phyloP scores from a whole-genome alignment of 1,140 invertebrate species.

The Drosophila melanica region DNA sequence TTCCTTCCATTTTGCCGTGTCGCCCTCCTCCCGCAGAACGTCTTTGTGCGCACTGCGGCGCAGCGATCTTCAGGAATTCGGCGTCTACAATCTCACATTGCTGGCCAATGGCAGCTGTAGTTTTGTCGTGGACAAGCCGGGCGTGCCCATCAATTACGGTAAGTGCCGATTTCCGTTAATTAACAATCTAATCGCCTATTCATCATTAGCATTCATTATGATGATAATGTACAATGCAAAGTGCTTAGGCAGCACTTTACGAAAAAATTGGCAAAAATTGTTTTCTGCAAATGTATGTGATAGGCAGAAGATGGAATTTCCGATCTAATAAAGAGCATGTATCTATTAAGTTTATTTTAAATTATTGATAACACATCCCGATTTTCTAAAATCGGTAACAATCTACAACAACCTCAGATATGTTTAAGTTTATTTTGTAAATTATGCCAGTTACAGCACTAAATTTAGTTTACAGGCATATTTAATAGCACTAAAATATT shows the following conservation, averaged over 20 bases:
- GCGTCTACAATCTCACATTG: constrained; percentile 88
- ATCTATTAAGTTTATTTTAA: no score
- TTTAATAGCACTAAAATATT: no score
- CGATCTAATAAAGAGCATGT: no score
- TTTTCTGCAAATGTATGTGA: no score
- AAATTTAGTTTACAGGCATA: no score
- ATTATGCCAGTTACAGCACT: no score
- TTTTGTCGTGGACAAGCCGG: constrained; percentile 85
- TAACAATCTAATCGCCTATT: constrained; percentile 1
- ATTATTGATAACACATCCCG: no score
- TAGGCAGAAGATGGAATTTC: no score
- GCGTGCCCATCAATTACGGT: constrained; percentile 91
- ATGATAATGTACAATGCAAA: not conserved
- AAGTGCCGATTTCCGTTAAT: constrained; percentile 78
- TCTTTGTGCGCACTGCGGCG: constrained; percentile 85
- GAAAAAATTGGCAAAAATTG: no score
- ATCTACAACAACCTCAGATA: no score
- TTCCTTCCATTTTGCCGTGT: not conserved
- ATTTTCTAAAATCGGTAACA: no score
- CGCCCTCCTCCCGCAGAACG: constrained; percentile 30
- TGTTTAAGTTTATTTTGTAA: no score
- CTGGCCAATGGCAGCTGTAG: constrained; percentile 85
- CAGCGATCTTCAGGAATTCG: constrained; percentile 89
- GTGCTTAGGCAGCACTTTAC: not conserved
- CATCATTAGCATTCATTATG: not conserved